Percentiles rank a stretch among this genome's conserved stretches.
These are phyloP conservation scores for Ryuthela nishihirai DNA, from an alignment of 2,888 invertebrate genomes.

Conservation along the genomic window DNA sequence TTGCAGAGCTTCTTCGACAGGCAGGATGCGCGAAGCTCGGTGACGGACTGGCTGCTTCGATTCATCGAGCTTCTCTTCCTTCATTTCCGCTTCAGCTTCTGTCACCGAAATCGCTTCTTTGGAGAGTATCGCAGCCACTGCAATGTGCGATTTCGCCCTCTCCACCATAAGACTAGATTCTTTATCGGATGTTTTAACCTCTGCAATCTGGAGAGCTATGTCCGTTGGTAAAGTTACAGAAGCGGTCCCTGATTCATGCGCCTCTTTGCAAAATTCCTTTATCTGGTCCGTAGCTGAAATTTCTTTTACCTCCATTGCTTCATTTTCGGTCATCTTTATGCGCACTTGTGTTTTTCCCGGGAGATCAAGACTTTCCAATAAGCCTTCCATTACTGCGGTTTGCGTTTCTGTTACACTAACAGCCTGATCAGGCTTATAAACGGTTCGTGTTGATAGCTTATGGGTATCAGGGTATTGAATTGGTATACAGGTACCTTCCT, in stretches of 20 bases:
- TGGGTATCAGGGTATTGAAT: constrained; percentile 13
- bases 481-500: constrained; percentile 36
- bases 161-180: constrained; percentile 13
- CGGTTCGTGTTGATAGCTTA: constrained; percentile 5
- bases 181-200: constrained; percentile 13
- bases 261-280: constrained; percentile 5
- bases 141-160: constrained; percentile 1
- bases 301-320: constrained; percentile 25
- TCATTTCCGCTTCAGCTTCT: constrained; percentile 13
- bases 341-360: constrained; percentile 12
- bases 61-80: constrained; percentile 13
- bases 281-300: constrained; percentile 4
- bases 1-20: constrained; percentile 13
- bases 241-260: constrained; percentile 6
- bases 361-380: constrained; percentile 5
- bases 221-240: constrained; percentile 4
- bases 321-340: constrained; percentile 19
- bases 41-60: constrained; percentile 1
- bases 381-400: constrained; percentile 34
- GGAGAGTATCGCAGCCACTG: constrained; percentile 10
- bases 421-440: constrained; percentile 30
- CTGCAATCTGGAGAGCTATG: constrained; percentile 27
- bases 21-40: constrained; percentile 5
- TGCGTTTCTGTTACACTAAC: constrained; percentile 34
- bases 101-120: constrained; percentile 21